phyloP scores from a whole-genome alignment of 2,113 vertebrate genomes.

The Octodon degus region DNA sequence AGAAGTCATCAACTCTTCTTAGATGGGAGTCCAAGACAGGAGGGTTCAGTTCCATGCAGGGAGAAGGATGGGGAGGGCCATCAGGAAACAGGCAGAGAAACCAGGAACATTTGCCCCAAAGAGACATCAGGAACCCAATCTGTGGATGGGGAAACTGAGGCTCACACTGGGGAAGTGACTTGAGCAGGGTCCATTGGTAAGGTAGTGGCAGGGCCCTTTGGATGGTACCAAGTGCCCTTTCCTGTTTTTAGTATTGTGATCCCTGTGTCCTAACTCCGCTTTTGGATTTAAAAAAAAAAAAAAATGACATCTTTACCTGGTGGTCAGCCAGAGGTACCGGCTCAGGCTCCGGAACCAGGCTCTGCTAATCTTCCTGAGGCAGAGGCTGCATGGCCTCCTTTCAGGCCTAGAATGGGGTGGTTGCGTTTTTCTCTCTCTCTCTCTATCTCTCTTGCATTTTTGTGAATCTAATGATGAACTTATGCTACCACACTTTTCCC shows the following conservation, averaged over 20 bases:
- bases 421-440: slow-evolving; percentile 94
- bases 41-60: neutral
- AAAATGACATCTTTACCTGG: slow-evolving; percentile 35
- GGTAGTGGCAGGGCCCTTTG: slow-evolving; percentile 48
- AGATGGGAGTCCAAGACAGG: neutral
- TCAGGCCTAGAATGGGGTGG: slow-evolving; percentile 89
- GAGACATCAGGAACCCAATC: neutral
- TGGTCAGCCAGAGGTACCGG: slow-evolving; percentile 43
- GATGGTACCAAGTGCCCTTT: slow-evolving; percentile 49
- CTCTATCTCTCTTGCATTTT: slow-evolving; percentile 99
- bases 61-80: neutral
- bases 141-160: slow-evolving; percentile 47
- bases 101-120: slow-evolving; percentile 1
- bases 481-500: slow-evolving; percentile 99
- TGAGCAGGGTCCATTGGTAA: slow-evolving; percentile 35
- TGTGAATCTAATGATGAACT: slow-evolving; percentile 99
- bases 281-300: slow-evolving; percentile 46
- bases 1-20: neutral
- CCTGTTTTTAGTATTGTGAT: slow-evolving; percentile 42
- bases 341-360: slow-evolving; percentile 51
- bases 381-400: slow-evolving; percentile 67
- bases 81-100: neutral
- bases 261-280: slow-evolving; percentile 64
- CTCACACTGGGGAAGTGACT: neutral
- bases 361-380: slow-evolving; percentile 46